Evolutionary conservation across 2,888 invertebrate genomes (phyloP), one percentile per base, ranked within the genome.

Genomic region (Colostygia pectinataria): DNA sequence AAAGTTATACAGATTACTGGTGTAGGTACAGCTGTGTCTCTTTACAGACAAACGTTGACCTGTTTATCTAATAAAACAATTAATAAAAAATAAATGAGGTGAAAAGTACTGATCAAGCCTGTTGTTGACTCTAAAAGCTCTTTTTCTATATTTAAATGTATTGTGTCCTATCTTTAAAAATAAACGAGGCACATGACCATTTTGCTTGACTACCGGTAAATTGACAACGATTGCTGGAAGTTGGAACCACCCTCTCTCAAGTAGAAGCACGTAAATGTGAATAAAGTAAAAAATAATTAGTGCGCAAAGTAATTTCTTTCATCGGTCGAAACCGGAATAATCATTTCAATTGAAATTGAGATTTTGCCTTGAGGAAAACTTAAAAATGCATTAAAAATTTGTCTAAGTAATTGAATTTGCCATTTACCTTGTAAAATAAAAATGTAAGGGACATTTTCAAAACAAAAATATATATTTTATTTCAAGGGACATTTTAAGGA

Each of bases 211-310:
- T 20, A 20, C 20, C 12, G 20, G 34, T 28, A 28, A 43, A 42
- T 34, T 28, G 20, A 34, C 20, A 27, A 34, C 18, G 33, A 28
- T 34, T 15, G 23, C 42, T 28, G 6, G 18, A 34, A 34, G 23
- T 34, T 28, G 6, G 18, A 34, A 34, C 34, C 42, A 13, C 34
- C 42, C 34, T 28, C 34, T 6, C 6, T 28, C 18, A 33, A 34
- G 20, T 25, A 42, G 7, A 20, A 43, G 42, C 18, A 33, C 42
- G 31, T 23, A 36, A 46, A 41, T 34, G 14, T 46, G 37, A 38
- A 27, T 27, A 55, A 53, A 59, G 54, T 53, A 41, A 43, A 45
- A 53, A 53, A 55, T 59, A 56, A 57, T 56, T 54, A 55, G 38
- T 40, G 37, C 39, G 36, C 29, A 20, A 48, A 52, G 29, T 14